These are phyloP conservation scores for Heterohyrax brucei DNA, from an alignment of 2,797 vertebrate genomes.

Conservation along the genomic window DNA sequence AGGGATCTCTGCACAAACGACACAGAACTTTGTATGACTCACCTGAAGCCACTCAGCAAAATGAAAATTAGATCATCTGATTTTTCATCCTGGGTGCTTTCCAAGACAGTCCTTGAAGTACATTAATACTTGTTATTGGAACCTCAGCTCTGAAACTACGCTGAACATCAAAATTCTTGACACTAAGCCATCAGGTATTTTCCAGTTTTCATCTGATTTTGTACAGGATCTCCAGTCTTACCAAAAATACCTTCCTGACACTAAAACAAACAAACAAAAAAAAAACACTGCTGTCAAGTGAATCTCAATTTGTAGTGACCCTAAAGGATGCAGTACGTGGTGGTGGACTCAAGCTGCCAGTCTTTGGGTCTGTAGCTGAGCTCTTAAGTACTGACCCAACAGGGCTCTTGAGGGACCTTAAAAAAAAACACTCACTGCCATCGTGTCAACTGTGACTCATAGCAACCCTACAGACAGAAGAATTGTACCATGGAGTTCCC, in stretches of 20 bases:
- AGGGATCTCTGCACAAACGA: background rate
- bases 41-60: background rate
- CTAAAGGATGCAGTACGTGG: too few species aligned
- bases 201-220: background rate
- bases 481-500: too few species aligned
- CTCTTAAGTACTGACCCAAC: too few species aligned
- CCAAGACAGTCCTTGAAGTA: background rate
- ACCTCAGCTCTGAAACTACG: background rate
- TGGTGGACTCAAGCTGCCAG: too few species aligned
- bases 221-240: background rate
- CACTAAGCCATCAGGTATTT: background rate
- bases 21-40: background rate
- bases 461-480: too few species aligned
- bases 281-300: too few species aligned
- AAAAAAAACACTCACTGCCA: too few species aligned
- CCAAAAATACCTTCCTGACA: background rate
- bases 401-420: too few species aligned
- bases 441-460: too few species aligned
- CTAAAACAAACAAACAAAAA: background rate
- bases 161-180: constrained; percentile 18
- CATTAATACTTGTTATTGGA: background rate
- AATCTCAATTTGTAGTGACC: too few species aligned
- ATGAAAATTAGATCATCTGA: background rate
- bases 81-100: background rate
- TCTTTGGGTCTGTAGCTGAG: too few species aligned